A percentile compares a stretch with the other conserved stretches of the same genome.
phyloP scores from a whole-genome alignment of 2,888 invertebrate species.

The Xiphydria camelus region DNA sequence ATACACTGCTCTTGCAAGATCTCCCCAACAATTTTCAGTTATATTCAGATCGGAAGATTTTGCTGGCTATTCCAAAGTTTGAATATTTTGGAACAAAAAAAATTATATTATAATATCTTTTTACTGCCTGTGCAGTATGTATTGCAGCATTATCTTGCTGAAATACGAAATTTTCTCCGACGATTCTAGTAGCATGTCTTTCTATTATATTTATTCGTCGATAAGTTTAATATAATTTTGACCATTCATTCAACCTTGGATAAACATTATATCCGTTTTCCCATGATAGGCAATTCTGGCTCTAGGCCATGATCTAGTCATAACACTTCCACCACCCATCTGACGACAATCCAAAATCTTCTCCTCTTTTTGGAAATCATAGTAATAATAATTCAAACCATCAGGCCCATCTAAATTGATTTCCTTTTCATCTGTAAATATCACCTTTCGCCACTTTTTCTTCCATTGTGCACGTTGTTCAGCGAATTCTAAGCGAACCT shows the following conservation, averaged over 20 bases:
- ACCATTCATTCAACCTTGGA: no score
- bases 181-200: background rate
- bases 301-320: background rate
- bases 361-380: constrained; percentile 8
- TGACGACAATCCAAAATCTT: no score
- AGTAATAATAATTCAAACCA: constrained; percentile 12
- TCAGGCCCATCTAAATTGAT: constrained; percentile 9
- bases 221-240: no score
- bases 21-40: constrained; percentile 2
- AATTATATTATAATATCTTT: no score
- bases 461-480: constrained; percentile 1
- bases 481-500: no score
- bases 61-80: background rate
- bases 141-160: constrained; percentile 4
- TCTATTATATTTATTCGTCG: no score
- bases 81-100: background rate
- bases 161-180: constrained; percentile 2
- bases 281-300: no score
- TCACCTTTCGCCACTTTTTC: constrained; percentile 7
- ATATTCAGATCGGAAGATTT: background rate
- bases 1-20: background rate
- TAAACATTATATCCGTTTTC: no score
- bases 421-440: constrained; percentile 10
- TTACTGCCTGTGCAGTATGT: background rate
- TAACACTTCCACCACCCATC: background rate